Evolutionary conservation across 2,797 vertebrate species (phyloP).

Genomic region (Diceros bicornis): DNA sequence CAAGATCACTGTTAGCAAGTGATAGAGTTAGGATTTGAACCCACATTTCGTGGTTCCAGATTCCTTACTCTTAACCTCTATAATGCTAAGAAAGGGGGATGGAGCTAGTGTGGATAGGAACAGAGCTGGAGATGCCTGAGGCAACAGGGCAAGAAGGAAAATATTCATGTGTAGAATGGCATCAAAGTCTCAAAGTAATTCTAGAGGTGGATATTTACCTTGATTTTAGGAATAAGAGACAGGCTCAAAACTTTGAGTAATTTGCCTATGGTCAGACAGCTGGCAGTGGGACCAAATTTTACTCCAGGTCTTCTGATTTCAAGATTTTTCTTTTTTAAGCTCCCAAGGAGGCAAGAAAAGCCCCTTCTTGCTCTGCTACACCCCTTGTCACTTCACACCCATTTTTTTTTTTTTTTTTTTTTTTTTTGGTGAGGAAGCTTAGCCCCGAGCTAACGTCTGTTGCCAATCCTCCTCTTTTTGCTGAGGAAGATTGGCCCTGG

Average conservation of each 20-base stretch:
- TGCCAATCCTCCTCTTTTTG: no score
- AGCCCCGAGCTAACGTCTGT: no score
- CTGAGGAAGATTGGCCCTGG: no score
- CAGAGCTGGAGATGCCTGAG: background rate
- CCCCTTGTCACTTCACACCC: background rate
- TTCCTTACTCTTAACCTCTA: background rate
- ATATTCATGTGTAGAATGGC: background rate
- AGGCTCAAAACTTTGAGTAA: constrained; percentile 18
- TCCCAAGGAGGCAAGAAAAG: background rate
- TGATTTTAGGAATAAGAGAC: background rate
- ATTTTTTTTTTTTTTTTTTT: background rate
- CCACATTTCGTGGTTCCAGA: background rate
- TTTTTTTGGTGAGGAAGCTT: no score
- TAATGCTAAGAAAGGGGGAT: background rate
- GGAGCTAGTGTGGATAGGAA: background rate
- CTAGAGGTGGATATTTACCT: background rate
- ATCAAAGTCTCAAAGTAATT: background rate
- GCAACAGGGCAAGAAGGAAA: background rate
- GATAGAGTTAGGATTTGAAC: background rate
- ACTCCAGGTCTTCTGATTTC: constrained; percentile 17
- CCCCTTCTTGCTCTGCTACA: background rate
- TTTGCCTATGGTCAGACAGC: background rate
- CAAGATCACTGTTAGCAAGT: background rate
- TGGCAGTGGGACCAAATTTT: background rate
- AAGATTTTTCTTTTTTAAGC: constrained; percentile 24